These are phyloP conservation scores for Digitonthophagus gazella DNA, from an alignment of 2,888 invertebrate genomes.

Conservation along the genomic window DNA sequence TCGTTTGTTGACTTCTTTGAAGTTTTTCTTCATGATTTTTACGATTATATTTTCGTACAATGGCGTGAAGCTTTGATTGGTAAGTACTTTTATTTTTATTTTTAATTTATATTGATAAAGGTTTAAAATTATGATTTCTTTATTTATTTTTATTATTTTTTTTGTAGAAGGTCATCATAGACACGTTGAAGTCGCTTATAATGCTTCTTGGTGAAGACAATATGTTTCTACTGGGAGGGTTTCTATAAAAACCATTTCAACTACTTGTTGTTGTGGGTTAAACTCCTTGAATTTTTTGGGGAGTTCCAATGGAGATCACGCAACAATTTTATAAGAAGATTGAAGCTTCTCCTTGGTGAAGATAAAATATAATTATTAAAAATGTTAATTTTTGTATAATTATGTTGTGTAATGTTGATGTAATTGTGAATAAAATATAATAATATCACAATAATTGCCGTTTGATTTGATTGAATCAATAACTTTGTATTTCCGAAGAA, in stretches of 20 bases:
- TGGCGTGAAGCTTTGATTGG: constrained; percentile 8
- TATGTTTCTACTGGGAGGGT: neutral
- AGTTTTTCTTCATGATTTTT: constrained; percentile 10
- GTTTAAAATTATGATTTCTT: too few species aligned
- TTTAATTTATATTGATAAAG: neutral
- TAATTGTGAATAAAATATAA: too few species aligned
- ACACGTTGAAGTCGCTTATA: neutral
- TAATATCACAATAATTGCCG: too few species aligned
- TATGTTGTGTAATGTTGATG: too few species aligned
- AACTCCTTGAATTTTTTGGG: too few species aligned
- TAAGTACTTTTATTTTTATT: neutral
- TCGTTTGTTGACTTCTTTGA: constrained; percentile 5
- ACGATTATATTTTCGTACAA: constrained; percentile 13
- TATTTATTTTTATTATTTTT: neutral
- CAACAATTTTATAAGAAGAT: too few species aligned
- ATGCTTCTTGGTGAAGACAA: neutral
- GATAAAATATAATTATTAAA: too few species aligned
- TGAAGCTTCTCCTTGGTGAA: too few species aligned
- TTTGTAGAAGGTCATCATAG: neutral
- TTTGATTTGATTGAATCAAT: too few species aligned
- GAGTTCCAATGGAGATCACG: too few species aligned
- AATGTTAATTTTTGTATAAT: too few species aligned
- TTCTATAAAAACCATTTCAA: neutral
- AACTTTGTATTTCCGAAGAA: too few species aligned
- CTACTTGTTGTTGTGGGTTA: neutral